Evolutionary conservation across 1,140 invertebrate species (phyloP).

Genomic region (Palaemon carinicauda): DNA sequence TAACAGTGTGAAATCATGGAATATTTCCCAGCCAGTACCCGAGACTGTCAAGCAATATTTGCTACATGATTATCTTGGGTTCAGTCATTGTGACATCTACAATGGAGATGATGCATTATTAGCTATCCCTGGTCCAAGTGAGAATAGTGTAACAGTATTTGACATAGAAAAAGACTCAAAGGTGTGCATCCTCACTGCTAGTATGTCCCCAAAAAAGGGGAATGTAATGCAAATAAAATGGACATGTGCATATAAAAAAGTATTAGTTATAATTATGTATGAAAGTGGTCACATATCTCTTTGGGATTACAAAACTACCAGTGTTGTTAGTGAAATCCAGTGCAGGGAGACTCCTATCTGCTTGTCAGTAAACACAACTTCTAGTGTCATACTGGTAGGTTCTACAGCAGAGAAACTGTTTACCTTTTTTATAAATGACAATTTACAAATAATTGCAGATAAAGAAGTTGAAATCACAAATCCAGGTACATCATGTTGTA

Average conservation of each 20-base stretch:
- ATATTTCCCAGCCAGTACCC: constrained; percentile 5
- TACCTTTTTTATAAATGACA: constrained; percentile 21
- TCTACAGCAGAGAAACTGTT: constrained; percentile 55
- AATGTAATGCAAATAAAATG: constrained; percentile 55
- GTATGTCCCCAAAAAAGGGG: constrained; percentile 24
- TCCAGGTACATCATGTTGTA: constrained; percentile 43
- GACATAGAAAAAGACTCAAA: constrained; percentile 38
- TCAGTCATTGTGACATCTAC: constrained; percentile 40
- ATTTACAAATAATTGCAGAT: constrained; percentile 11
- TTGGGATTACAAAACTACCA: constrained; percentile 51
- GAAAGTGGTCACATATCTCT: constrained; percentile 53
- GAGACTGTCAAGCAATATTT: constrained; percentile 24
- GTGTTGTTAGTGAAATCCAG: constrained; percentile 27
- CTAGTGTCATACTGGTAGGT: constrained; percentile 44
- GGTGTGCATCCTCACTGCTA: constrained; percentile 34
- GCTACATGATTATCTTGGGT: constrained; percentile 50
- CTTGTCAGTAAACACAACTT: constrained; percentile 36
- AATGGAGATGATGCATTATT: constrained; percentile 25
- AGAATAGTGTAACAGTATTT: constrained; percentile 55
- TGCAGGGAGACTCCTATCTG: constrained; percentile 53
- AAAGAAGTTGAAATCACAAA: constrained; percentile 50
- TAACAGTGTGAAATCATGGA: constrained; percentile 22
- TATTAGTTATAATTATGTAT: constrained; percentile 33
- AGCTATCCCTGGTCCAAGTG: constrained; percentile 45
- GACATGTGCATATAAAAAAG: constrained; percentile 13